Conservation (phyloP, 1,140 invertebrate genomes). For the Drosophila neocordata region DNA sequence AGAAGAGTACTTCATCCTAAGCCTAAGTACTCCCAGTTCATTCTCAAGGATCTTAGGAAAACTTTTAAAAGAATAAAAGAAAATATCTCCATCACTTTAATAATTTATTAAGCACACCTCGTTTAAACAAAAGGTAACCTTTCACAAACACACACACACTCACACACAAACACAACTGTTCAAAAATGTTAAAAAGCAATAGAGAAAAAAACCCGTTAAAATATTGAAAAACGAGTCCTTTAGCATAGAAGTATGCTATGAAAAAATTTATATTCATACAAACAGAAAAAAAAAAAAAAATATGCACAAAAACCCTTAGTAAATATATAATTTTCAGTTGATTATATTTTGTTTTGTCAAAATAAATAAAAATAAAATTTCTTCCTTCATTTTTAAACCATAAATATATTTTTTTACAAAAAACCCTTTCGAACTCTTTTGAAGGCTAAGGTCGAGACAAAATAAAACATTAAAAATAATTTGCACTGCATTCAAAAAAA, state of each 20-base stretch:
- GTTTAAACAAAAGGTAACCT: conserved; percentile 53
- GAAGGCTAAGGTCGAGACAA: conserved; percentile 76
- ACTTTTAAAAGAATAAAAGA: too few relatives aligned
- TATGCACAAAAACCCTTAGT: conserved; percentile 69
- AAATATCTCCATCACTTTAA: not conserved
- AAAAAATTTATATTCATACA: conserved; percentile 67
- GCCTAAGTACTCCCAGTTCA: too few relatives aligned
- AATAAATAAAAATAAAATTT: conserved; percentile 15
- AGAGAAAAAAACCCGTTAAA: conserved; percentile 42
- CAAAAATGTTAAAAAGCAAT: conserved; percentile 83
- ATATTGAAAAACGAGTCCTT: conserved; percentile 32
- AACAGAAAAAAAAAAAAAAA: conserved; percentile 5
- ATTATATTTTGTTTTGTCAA: not conserved
- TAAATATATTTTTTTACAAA: conserved; percentile 32
- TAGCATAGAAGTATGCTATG: conserved; percentile 68
- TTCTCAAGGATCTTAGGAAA: too few relatives aligned
- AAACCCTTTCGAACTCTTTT: conserved; percentile 40
- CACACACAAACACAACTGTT: conserved; percentile 38
- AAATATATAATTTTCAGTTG: conserved; percentile 20
- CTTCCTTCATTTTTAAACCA: conserved; percentile 20
- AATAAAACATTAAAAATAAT: conserved; percentile 55
- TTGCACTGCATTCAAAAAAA: conserved; percentile 73
- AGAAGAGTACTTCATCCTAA: too few relatives aligned
- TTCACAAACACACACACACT: conserved; percentile 23
- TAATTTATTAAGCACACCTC: conserved; percentile 9